phyloP scores from a whole-genome alignment of 2,797 vertebrate genomes.

The Amphiprion clarkii region DNA sequence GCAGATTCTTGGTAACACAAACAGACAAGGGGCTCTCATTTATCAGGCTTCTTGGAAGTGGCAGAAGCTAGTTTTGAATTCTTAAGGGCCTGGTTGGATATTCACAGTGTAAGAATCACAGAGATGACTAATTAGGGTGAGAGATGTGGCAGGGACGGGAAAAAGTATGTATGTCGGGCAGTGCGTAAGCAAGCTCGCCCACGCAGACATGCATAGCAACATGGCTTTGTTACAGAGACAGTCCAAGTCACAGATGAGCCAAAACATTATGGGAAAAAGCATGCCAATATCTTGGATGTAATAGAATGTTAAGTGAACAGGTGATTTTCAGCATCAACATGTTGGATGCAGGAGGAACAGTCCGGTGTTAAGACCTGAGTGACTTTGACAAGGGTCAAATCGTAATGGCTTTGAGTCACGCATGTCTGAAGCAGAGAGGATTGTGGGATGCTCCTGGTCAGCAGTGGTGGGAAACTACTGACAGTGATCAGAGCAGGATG shows the following conservation, averaged over 20 bases:
- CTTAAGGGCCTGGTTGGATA: conserved; percentile 50
- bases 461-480: not conserved
- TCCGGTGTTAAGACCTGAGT: not conserved
- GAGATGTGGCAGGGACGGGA: conserved; percentile 37
- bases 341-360: not conserved
- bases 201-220: conserved; percentile 13
- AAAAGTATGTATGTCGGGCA: conserved; percentile 17
- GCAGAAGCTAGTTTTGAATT: conserved; percentile 49
- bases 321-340: not conserved
- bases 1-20: not conserved
- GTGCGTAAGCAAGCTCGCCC: conserved; percentile 25
- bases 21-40: conserved; percentile 54
- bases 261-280: not conserved
- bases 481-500: not conserved
- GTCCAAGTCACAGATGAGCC: conserved; percentile 6
- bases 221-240: not conserved
- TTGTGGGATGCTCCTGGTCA: not conserved
- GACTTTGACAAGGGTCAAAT: not conserved
- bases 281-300: not conserved
- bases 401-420: not conserved
- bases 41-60: conserved; percentile 65
- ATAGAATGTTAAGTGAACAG: not conserved
- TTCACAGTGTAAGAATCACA: conserved; percentile 47
- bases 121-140: conserved; percentile 69
- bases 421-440: not conserved